phyloP scores from a whole-genome alignment of 2,888 invertebrate genomes.

The Saturnia pavonia region DNA sequence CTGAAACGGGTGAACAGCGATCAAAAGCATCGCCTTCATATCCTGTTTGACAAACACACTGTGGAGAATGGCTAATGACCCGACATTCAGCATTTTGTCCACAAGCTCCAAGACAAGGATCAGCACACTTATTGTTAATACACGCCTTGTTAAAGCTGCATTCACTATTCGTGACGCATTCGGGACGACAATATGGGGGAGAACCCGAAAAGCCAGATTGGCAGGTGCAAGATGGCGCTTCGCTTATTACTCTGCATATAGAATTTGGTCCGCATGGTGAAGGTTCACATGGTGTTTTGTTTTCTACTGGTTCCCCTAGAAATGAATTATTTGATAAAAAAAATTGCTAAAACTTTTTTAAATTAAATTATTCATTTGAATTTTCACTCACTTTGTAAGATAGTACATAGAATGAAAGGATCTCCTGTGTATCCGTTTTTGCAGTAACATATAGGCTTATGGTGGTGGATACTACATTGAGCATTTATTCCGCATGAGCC shows the following conservation, averaged over 20 bases:
- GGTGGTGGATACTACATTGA: slow-evolving; percentile 89
- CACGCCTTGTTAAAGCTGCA: slow-evolving; percentile 89
- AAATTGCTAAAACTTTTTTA: neutral
- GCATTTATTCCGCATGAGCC: slow-evolving; percentile 91
- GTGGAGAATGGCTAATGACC: slow-evolving; percentile 92
- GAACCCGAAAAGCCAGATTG: slow-evolving; percentile 86
- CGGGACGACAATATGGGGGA: slow-evolving; percentile 90
- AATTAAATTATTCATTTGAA: neutral
- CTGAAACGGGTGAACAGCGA: slow-evolving; percentile 78
- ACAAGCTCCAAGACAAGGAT: slow-evolving; percentile 91
- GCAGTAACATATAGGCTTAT: slow-evolving; percentile 93
- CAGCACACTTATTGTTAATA: slow-evolving; percentile 88
- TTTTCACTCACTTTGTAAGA: slow-evolving; percentile 53
- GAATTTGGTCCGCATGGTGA: slow-evolving; percentile 92
- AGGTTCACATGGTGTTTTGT: slow-evolving; percentile 83
- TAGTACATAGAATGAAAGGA: slow-evolving; percentile 87
- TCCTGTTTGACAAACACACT: slow-evolving; percentile 88
- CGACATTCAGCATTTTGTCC: slow-evolving; percentile 89
- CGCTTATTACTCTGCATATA: slow-evolving; percentile 81
- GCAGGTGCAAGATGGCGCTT: slow-evolving; percentile 87
- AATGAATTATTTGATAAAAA: slow-evolving; percentile 10
- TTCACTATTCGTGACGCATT: slow-evolving; percentile 91
- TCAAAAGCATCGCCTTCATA: slow-evolving; percentile 90
- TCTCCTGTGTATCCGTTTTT: slow-evolving; percentile 87
- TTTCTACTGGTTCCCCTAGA: slow-evolving; percentile 53